Evolutionary conservation across 2,888 invertebrate genomes (phyloP), one percentile per base, ranked within the genome.

Genomic region (Scaptomyza flava): DNA sequence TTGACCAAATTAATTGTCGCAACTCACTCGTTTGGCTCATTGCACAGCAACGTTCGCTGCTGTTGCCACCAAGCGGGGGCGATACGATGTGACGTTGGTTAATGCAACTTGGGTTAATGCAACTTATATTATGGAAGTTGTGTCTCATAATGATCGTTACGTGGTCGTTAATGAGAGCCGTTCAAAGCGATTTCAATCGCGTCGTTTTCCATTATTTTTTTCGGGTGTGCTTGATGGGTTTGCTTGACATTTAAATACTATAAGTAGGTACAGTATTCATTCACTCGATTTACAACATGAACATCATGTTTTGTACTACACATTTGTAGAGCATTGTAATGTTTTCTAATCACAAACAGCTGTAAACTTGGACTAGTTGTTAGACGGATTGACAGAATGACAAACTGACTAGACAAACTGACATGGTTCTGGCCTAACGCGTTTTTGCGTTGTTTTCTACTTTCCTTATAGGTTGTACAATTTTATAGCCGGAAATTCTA

Each of bases 401-500:
- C 31, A 47, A 47, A 50, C 53, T 51, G 41, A 14, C 61, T 77
- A 6, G 77, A 71, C 17, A 17, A 17, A 17, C 17, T 17, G 17
- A 17, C 81, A 65, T 77, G 73, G 78, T 86, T 87, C 72, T 84
- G 87, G 85, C 57, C 82, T 82, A 87, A 87, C 86, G 82, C 82
- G 54, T 79, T 83, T 64, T 43, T 43, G 67, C 30, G 60, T 57
- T 68, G 58, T 60, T 57, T 52, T 48, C 51, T 38, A 50, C 59
- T 63, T 54, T 59, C 58, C 54, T 58, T 60, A 47, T 51, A 66
- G 69, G 60, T 63, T 73, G 57, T 50, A 72, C 52, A 63, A 61
- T 70, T 86, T 83, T 77, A 80, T 68, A 54, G 78, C 83, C 86
- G 87, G 87, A 87, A 87, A 75, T 70, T 81, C 77, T 85, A 87